These are phyloP conservation scores for Macquaria ambigua DNA, from an alignment of 2,113 vertebrate species.

Conservation along the genomic window DNA sequence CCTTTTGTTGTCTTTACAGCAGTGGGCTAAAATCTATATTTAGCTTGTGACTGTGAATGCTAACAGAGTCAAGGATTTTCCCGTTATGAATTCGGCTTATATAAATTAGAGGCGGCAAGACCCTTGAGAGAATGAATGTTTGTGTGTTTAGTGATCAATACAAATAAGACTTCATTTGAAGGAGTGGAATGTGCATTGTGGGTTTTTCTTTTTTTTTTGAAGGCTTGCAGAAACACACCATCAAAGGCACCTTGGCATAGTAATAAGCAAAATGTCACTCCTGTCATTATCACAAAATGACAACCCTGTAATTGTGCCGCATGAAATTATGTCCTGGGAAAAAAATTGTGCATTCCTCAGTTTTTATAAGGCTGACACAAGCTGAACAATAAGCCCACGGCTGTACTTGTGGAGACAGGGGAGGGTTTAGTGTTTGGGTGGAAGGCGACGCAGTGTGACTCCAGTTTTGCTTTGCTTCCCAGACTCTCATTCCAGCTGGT, in stretches of 20 bases:
- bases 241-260: slow-evolving; percentile 70
- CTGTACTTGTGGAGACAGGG: slow-evolving; percentile 34
- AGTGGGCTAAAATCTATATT: slow-evolving; percentile 50
- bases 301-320: slow-evolving; percentile 62
- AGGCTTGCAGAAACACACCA: slow-evolving; percentile 30
- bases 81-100: slow-evolving; percentile 37
- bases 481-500: slow-evolving; percentile 72
- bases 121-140: slow-evolving; percentile 25
- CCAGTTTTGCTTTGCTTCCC: slow-evolving; percentile 68
- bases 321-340: slow-evolving; percentile 59
- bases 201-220: slow-evolving; percentile 8
- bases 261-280: slow-evolving; percentile 68
- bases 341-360: slow-evolving; percentile 42
- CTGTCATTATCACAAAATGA: slow-evolving; percentile 69
- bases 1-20: slow-evolving; percentile 11
- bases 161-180: slow-evolving; percentile 40
- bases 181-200: slow-evolving; percentile 29
- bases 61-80: slow-evolving; percentile 25
- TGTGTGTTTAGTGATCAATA: slow-evolving; percentile 60
- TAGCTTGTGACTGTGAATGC: slow-evolving; percentile 40
- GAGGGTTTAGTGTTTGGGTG: slow-evolving; percentile 56
- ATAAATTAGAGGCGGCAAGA: slow-evolving; percentile 44
- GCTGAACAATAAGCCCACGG: slow-evolving; percentile 49
- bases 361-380: slow-evolving; percentile 62
- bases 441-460: slow-evolving; percentile 58